Evolutionary conservation across 92 coral and sea anemone species (phyloP), one percentile per base, ranked within the genome.

Genomic region (Blastomussa wellsi): DNA sequence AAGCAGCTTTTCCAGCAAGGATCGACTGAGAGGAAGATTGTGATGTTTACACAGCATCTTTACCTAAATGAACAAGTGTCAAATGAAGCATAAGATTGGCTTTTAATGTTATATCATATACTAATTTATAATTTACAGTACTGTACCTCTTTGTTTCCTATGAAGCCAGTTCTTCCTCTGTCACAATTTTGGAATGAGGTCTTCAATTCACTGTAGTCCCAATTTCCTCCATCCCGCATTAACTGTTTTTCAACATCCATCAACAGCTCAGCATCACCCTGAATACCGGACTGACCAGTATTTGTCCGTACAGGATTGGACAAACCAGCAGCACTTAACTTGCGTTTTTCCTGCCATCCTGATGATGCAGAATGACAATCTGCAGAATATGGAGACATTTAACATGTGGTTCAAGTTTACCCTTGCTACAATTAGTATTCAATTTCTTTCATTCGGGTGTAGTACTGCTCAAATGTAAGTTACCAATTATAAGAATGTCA

Each of bases 11-110:
- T 90, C 96, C 53, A 90, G 39, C 59, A 93, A 53, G 0, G 96
- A 88, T 1, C 84, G 80, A 28, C 89, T 91, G 72, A 78, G 51
- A 31, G 83, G 92, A 57, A 93, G 89, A 68, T 74, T 81, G 79
- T 90, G 91, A 67, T 83, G 86, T 42, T 86, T 87, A 85, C 93
- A 93, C 72, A 90, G 42, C 84, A 79, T 67, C 86, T 85, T 88
- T 94, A 85, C 77, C 96, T 93, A 74, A n/a, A 75, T 10, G 9
- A 41, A 35, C 32, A n/a, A 74, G 29, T 24, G 22, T 44, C 60
- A 32, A 71, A n/a, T 29, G 20, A 57, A 20, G 20, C 59, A 52
- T 15, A 52, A 52, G 15, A 1, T 0, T 55, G n/a, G 5, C 53
- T 39, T 3, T 39, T 39, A 39, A 39, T 39, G 44, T 39, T 7